Conservation (phyloP, 1,140 invertebrate genomes). For the Teleopsis dalmanni region DNA sequence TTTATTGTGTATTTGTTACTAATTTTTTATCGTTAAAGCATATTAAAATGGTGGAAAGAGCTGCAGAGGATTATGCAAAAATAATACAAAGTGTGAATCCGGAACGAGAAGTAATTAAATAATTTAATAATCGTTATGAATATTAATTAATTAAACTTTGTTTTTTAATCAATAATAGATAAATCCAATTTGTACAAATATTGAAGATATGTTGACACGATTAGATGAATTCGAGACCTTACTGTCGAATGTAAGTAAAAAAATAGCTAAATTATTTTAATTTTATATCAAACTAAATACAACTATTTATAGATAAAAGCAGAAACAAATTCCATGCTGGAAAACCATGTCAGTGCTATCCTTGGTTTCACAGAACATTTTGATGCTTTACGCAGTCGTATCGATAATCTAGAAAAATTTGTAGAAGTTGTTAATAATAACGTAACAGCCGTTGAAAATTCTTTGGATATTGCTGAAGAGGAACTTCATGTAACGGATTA, state of each 20-base stretch:
- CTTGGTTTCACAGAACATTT: constrained; percentile 26
- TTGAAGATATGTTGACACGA: constrained; percentile 34
- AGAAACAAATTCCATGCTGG: constrained; percentile 33
- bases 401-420: constrained; percentile 34
- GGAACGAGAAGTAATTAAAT: constrained; percentile 21
- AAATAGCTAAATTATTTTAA: neutral
- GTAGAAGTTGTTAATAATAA: constrained; percentile 27
- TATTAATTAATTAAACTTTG: neutral
- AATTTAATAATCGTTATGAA: neutral
- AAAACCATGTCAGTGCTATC: constrained; percentile 30
- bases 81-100: constrained; percentile 29
- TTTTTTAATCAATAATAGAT: constrained; percentile 15
- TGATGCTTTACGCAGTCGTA: constrained; percentile 20
- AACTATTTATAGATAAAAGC: constrained; percentile 26
- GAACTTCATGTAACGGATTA: constrained; percentile 39
- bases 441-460: constrained; percentile 25
- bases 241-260: constrained; percentile 17
- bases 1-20: too few relatives aligned
- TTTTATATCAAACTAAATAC: neutral
- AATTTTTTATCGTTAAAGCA: neutral
- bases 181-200: constrained; percentile 35
- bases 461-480: constrained; percentile 33
- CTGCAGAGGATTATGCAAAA: constrained; percentile 26
- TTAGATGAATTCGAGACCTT: constrained; percentile 38
- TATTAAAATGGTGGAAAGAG: constrained; percentile 16